phyloP scores from a whole-genome alignment of 2,797 vertebrate genomes.

The Centropyge bicolor region DNA sequence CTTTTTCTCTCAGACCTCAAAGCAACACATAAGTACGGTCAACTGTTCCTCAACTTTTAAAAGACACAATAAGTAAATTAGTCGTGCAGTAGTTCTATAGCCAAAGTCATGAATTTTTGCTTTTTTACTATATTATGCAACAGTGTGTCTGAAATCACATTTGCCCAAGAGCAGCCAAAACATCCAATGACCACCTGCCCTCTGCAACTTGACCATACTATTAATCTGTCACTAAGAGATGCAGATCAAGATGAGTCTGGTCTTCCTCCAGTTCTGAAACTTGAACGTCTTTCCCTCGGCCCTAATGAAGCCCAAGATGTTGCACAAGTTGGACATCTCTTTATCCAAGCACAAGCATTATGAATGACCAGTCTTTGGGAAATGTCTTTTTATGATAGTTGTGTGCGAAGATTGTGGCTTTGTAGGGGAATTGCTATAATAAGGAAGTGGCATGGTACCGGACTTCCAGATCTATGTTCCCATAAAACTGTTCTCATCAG shows the following conservation, averaged over 20 bases:
- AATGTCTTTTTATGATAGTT: constrained; percentile 57
- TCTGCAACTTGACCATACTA: neutral
- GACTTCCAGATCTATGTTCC: constrained; percentile 29
- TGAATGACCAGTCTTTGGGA: constrained; percentile 37
- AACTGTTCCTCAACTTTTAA: constrained; percentile 30
- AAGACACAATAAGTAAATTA: neutral
- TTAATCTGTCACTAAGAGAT: constrained; percentile 2
- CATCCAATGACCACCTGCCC: constrained; percentile 7
- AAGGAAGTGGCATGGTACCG: constrained; percentile 39
- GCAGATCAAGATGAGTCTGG: constrained; percentile 20
- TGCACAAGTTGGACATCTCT: constrained; percentile 56
- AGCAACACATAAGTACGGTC: constrained; percentile 1
- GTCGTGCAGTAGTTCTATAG: neutral
- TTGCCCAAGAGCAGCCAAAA: constrained; percentile 23
- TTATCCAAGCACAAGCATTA: neutral
- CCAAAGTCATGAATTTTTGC: neutral
- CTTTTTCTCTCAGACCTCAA: constrained; percentile 14
- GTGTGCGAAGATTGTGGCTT: constrained; percentile 53
- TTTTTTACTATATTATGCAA: constrained; percentile 15
- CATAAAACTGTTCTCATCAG: constrained; percentile 40
- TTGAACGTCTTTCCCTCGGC: constrained; percentile 27
- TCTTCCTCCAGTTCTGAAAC: constrained; percentile 38
- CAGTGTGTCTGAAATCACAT: constrained; percentile 28
- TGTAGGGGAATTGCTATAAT: constrained; percentile 22
- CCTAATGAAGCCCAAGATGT: constrained; percentile 53